Conservation (phyloP, 2,797 vertebrate species). For the Sebastolobus alascanus region DNA sequence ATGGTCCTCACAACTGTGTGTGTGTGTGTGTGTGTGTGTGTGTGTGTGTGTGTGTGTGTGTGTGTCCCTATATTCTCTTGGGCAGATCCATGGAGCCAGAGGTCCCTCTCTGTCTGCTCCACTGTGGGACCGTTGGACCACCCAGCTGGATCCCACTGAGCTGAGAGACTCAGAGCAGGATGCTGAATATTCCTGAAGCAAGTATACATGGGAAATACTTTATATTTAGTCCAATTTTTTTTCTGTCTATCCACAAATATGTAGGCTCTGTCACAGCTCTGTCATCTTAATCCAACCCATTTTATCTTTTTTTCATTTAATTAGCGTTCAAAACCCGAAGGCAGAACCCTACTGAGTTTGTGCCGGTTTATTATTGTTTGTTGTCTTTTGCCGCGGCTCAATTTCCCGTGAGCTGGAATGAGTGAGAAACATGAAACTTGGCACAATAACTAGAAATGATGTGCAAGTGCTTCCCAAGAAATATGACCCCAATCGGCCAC, state of each 20-base stretch:
- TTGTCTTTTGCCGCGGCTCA: no score
- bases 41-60: neutral
- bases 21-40: neutral
- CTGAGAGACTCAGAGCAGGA: conserved; percentile 37
- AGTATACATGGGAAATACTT: conserved; percentile 28
- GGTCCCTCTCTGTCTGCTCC: conserved; percentile 55
- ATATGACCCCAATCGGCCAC: no score
- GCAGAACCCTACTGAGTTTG: no score
- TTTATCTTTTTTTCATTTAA: no score
- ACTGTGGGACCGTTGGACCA: conserved; percentile 55
- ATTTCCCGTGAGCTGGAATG: no score
- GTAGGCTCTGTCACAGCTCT: neutral
- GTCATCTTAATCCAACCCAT: neutral
- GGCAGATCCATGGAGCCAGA: conserved; percentile 51
- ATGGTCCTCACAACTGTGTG: neutral
- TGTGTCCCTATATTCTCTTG: conserved; percentile 40
- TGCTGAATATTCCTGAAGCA: conserved; percentile 24
- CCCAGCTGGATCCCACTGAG: conserved; percentile 59
- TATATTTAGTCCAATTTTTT: conserved; percentile 21
- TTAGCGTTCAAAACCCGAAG: no score
- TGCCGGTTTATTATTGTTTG: no score
- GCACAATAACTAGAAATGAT: no score
- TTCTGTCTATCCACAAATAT: conserved; percentile 5
- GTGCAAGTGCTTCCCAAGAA: no score
- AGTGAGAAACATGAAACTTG: no score